These are phyloP conservation scores for Uloborus diversus DNA, from an alignment of 1,140 invertebrate species.

Conservation along the genomic window DNA sequence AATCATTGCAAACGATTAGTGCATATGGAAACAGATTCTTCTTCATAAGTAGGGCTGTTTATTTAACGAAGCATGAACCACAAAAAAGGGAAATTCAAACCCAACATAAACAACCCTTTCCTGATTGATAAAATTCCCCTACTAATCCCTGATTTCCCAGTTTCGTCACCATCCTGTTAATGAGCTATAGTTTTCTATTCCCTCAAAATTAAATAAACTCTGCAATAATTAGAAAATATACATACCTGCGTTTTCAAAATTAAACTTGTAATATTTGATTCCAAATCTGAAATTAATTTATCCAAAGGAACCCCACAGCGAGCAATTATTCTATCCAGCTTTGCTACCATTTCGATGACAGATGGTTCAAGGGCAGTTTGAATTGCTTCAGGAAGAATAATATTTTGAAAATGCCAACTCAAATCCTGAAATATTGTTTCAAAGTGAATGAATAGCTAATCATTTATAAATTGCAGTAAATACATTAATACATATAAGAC, in stretches of 20 bases:
- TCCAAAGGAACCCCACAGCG: slow-evolving; percentile 72
- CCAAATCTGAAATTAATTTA: slow-evolving; percentile 76
- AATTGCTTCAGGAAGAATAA: slow-evolving; percentile 83
- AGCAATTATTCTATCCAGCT: slow-evolving; percentile 75
- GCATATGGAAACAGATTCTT: too few species aligned
- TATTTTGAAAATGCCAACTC: slow-evolving; percentile 82
- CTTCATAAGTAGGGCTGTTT: too few species aligned
- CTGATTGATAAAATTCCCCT: too few species aligned
- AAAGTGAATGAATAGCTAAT: too few species aligned
- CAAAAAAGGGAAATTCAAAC: too few species aligned
- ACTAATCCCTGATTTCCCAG: too few species aligned
- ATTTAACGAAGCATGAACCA: too few species aligned
- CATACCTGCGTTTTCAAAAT: slow-evolving; percentile 82
- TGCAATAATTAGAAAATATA: slow-evolving; percentile 26
- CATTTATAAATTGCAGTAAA: too few species aligned
- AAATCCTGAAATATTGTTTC: slow-evolving; percentile 75
- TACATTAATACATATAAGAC: too few species aligned
- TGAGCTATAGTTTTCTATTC: background rate
- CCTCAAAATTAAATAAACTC: background rate
- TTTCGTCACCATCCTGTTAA: too few species aligned
- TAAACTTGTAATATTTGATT: slow-evolving; percentile 77
- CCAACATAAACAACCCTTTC: too few species aligned
- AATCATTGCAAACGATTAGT: too few species aligned
- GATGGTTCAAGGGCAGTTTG: slow-evolving; percentile 80
- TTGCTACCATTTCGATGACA: slow-evolving; percentile 74